A percentile compares a stretch with the other conserved stretches of the same genome.
Evolutionary conservation across 1,140 invertebrate genomes (phyloP).

Genomic region (Drosophila sucinea): DNA sequence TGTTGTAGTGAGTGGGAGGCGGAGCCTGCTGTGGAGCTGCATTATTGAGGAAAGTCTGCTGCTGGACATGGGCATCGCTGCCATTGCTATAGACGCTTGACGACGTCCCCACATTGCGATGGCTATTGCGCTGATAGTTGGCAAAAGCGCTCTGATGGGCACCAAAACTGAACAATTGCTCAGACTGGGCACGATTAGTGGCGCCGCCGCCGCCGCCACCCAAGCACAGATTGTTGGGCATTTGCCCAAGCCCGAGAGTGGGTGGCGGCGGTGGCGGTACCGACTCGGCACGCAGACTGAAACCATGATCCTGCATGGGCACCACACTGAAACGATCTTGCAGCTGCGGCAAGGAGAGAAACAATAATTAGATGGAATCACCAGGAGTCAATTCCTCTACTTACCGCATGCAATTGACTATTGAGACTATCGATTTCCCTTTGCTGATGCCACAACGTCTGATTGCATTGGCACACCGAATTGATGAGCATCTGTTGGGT

Average conservation of each 20-base stretch:
- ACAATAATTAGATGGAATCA: neutral
- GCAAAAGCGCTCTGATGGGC: slow-evolving; percentile 66
- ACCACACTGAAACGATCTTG: slow-evolving; percentile 69
- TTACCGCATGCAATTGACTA: slow-evolving; percentile 70
- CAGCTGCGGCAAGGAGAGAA: slow-evolving; percentile 39
- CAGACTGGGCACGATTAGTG: slow-evolving; percentile 73
- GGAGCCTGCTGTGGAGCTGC: slow-evolving; percentile 49
- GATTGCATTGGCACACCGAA: slow-evolving; percentile 86
- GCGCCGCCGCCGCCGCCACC: slow-evolving; percentile 22
- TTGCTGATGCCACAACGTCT: slow-evolving; percentile 86
- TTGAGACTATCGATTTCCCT: slow-evolving; percentile 84
- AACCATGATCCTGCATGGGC: slow-evolving; percentile 57
- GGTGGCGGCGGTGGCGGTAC: slow-evolving; percentile 64
- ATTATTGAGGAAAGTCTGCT: slow-evolving; percentile 63
- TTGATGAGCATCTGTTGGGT: slow-evolving; percentile 86
- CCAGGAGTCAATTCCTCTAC: neutral
- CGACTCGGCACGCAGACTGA: slow-evolving; percentile 69
- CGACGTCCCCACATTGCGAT: slow-evolving; percentile 40
- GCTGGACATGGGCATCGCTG: slow-evolving; percentile 50
- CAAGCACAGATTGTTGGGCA: slow-evolving; percentile 70
- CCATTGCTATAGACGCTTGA: slow-evolving; percentile 40
- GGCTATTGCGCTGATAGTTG: slow-evolving; percentile 72
- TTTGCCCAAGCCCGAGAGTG: slow-evolving; percentile 28
- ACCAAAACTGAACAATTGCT: slow-evolving; percentile 64
- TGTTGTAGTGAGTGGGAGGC: slow-evolving; percentile 66